Conservation (phyloP, 1,140 invertebrate genomes). For the Stegodyphus dumicola region DNA sequence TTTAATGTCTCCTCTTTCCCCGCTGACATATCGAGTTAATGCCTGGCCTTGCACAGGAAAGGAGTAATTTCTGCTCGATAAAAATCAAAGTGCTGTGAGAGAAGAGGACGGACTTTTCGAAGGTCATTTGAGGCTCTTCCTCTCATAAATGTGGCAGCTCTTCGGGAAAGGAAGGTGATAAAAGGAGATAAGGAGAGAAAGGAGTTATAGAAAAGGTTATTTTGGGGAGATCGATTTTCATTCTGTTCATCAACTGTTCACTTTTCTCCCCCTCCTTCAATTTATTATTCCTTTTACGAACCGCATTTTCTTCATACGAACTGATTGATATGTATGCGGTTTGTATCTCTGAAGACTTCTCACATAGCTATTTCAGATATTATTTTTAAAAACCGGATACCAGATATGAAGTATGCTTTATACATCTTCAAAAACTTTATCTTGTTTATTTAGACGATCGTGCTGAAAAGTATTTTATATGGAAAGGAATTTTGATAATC, state of each 20-base stretch:
- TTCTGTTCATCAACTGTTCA: conserved; percentile 31
- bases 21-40: conserved; percentile 41
- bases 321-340: too few relatives aligned
- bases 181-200: conserved; percentile 32
- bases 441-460: too few relatives aligned
- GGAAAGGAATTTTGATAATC: too few relatives aligned
- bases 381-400: too few relatives aligned
- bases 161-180: conserved; percentile 23
- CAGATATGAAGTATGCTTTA: too few relatives aligned
- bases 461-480: too few relatives aligned
- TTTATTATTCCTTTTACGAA: too few relatives aligned
- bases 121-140: conserved; percentile 41
- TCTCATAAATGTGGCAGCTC: conserved; percentile 26
- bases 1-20: conserved; percentile 25
- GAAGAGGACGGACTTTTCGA: conserved; percentile 11
- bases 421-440: too few relatives aligned
- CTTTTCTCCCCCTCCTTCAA: too few relatives aligned
- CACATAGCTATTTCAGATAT: too few relatives aligned
- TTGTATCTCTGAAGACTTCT: too few relatives aligned
- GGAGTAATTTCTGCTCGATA: conserved; percentile 43
- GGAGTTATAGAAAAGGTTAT: conserved; percentile 54
- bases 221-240: conserved; percentile 48
- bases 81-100: conserved; percentile 24
- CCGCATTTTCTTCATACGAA: too few relatives aligned
- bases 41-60: neutral